A percentile compares a stretch with the other conserved stretches of the same genome.
Conservation (phyloP, 2,797 vertebrate genomes). For the Alexandromys oeconomus region DNA sequence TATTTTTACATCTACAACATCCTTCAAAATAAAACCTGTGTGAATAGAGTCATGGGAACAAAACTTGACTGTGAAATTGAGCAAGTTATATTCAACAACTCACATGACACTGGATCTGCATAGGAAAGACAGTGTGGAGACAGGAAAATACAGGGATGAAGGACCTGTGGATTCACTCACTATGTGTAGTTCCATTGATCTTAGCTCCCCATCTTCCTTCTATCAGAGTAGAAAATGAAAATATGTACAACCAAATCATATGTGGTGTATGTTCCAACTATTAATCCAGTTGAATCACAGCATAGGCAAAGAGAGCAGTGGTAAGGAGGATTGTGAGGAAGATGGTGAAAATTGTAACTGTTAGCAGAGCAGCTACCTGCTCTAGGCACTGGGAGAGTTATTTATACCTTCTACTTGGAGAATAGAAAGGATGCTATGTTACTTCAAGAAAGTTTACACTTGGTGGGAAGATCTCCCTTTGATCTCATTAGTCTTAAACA, state of each 20-base stretch:
- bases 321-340: background rate
- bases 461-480: constrained; percentile 7
- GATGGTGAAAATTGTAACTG: background rate
- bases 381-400: background rate
- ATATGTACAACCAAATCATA: background rate
- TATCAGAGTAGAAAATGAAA: background rate
- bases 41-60: background rate
- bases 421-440: background rate
- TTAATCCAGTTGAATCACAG: background rate
- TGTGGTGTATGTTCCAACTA: background rate
- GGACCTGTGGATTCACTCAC: background rate
- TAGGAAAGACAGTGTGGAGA: background rate
- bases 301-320: background rate
- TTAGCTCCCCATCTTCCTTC: background rate
- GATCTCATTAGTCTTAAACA: constrained; percentile 51
- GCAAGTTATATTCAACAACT: background rate
- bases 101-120: background rate
- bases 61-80: background rate
- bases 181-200: background rate
- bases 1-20: background rate
- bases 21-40: background rate
- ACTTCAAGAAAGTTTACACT: background rate
- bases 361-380: background rate
- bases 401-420: background rate
- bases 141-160: background rate